phyloP scores from a whole-genome alignment of 2,113 vertebrate genomes.

The Cyanoramphus novaezelandiae region DNA sequence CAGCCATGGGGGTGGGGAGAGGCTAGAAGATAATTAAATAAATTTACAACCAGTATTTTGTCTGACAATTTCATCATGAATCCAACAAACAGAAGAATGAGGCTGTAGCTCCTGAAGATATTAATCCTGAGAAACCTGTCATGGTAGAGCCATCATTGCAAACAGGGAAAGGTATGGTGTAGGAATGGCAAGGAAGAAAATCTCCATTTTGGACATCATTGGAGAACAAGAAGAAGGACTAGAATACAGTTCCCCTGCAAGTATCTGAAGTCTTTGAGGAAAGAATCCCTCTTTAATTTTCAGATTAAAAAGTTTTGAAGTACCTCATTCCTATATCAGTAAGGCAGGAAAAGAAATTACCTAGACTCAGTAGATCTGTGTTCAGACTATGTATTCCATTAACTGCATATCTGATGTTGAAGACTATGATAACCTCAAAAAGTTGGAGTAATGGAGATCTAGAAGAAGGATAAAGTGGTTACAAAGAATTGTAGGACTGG shows the following conservation, averaged over 20 bases:
- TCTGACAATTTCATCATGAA: not conserved
- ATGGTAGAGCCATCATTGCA: not conserved
- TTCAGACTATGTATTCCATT: not conserved
- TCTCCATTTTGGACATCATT: not conserved
- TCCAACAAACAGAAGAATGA: not conserved
- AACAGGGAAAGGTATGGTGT: not conserved
- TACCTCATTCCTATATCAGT: not conserved
- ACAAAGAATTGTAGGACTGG: not conserved
- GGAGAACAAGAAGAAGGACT: not conserved
- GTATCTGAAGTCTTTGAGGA: not conserved
- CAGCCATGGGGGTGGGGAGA: fast-evolving
- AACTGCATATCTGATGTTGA: not conserved
- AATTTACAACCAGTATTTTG: not conserved
- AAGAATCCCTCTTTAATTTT: not conserved
- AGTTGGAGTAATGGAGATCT: not conserved
- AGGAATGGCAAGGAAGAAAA: not conserved
- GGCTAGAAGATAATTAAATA: not conserved
- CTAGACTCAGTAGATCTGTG: not conserved
- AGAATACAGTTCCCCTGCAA: not conserved
- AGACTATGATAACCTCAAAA: not conserved
- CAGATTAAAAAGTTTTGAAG: not conserved
- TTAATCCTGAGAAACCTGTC: not conserved
- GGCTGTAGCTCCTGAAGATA: not conserved
- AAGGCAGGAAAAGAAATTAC: not conserved
- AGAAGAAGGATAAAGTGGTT: not conserved